Percentiles rank a stretch among this genome's conserved stretches.
Conservation (phyloP, 2,113 vertebrate species). For the Casuarius casuarius region DNA sequence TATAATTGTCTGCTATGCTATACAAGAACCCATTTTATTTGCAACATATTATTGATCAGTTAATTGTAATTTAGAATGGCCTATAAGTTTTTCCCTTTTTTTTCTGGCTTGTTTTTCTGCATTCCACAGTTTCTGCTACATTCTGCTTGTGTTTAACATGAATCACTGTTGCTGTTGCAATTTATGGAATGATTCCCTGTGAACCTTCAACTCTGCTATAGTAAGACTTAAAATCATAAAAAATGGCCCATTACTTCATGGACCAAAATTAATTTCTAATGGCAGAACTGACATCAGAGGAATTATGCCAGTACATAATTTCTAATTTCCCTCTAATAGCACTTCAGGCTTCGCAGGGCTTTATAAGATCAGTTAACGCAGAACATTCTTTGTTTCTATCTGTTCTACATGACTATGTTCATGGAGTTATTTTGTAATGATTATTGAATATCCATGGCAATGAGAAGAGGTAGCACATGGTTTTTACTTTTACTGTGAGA, state of each 20-base stretch:
- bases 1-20: not conserved
- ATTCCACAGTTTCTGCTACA: not conserved
- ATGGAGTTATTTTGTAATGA: not conserved
- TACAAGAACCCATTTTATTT: not conserved
- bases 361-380: not conserved
- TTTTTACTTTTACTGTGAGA: not conserved
- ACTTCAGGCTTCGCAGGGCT: not conserved
- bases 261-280: not conserved
- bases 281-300: not conserved
- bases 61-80: not conserved
- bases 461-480: not conserved
- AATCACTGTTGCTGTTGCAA: not conserved
- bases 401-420: not conserved
- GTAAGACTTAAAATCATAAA: not conserved
- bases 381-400: not conserved
- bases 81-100: accelerated
- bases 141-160: not conserved
- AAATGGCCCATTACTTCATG: not conserved
- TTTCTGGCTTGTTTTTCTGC: accelerated
- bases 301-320: not conserved
- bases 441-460: not conserved
- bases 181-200: not conserved
- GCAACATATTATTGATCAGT: not conserved
- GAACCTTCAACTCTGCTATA: not conserved
- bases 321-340: not conserved